Base-by-base conservation (phyloP, 2,113 vertebrate species). In the Madoqua kirkii region DNA sequence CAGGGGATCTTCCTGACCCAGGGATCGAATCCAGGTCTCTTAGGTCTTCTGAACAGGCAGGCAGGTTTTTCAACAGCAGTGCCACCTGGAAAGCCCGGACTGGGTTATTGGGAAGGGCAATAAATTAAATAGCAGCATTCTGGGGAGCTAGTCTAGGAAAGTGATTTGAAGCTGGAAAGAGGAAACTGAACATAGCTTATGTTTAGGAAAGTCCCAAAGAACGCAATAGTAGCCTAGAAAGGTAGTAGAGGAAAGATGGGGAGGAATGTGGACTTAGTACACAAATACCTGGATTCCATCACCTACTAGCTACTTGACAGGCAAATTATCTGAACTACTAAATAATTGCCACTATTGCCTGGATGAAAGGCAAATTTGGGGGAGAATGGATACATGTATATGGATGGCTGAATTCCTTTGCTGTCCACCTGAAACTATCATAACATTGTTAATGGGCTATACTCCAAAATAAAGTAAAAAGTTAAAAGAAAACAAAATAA, bases 161-260 rank as follows among this genome's bases (percentile, higher is more conserved):
- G 10, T 89, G 43, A 76, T 11, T 8, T 23, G 2, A 17, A 59
- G 62, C 40, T 40, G 45, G 74, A 27, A 48, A 21, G 3, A 33
- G 45, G 45, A 50, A 50, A 5, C 5, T 14, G 13, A 36, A 33
- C 15, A n/a, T 0, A 13, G 23, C 12, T 74, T 48, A 7, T 4
- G 8, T 67, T 43, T 86, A 19, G n/a, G 40, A 71, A 16, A 10
- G 48, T 67, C 45, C 40, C 10, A 1, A 33, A 55, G 11, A 64
- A 78, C 2, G 5, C 40, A 89, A 10, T 7, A 81, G 12, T 3
- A 85, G 50, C 48, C 36, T 29, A 7, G 29, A 31, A 25, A 25
- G 17, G 19, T 7, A 12, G 3, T 0, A 36, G 9, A 74, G 12
- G 17, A 21, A 79, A 62, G 21, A 5, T 0, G 11, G 16, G 3